Base-by-base conservation (phyloP, 2,113 vertebrate species). In the Chionodraco myersi region DNA sequence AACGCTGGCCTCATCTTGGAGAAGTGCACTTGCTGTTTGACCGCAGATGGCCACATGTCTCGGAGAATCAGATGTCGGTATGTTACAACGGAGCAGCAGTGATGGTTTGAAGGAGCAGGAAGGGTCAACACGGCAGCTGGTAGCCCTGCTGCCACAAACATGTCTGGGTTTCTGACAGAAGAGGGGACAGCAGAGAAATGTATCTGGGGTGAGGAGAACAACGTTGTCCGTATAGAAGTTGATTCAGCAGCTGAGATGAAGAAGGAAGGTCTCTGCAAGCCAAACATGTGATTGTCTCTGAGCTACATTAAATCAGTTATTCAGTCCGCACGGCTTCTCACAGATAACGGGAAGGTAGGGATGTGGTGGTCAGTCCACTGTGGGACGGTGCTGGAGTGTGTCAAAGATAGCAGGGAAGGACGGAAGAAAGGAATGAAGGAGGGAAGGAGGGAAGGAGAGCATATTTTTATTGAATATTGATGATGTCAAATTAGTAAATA, bases 221-320 rank as follows among this genome's bases (percentile, higher is more conserved):
- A 16, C 30, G 52, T 79, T 85, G 73, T 61, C 36, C 5, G 36
- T 1, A 49, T 63, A 45, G 74, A 81, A 59, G 49, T 61, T 3
- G 53, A 60, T 45, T 23, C 56, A 58, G 70, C 66, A 44, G 64
- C 65, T 58, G 26, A 66, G 16, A 63, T 10, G 49, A 74, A 69
- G 15, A 56, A 16, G 18, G 44, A 30, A 10, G 26, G 71, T 57
- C 69, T 26, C 44, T 62, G 58, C 15, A 1, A 52, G 2, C 2
- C 21, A 53, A 48, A 85, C 65, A 45, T 67, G 52, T 1, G 0
- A 63, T 68, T 77, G 68, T 68, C n/a, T 51, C 77, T 61, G 36
- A 80, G 44, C 54, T 81, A 75, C 62, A 82, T 59, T 4, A 63
- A 82, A 82, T 73, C 59, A 68, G 63, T 63, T 79, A 77, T 85